phyloP scores from a whole-genome alignment of 2,113 vertebrate species.

The Larimichthys crocea region DNA sequence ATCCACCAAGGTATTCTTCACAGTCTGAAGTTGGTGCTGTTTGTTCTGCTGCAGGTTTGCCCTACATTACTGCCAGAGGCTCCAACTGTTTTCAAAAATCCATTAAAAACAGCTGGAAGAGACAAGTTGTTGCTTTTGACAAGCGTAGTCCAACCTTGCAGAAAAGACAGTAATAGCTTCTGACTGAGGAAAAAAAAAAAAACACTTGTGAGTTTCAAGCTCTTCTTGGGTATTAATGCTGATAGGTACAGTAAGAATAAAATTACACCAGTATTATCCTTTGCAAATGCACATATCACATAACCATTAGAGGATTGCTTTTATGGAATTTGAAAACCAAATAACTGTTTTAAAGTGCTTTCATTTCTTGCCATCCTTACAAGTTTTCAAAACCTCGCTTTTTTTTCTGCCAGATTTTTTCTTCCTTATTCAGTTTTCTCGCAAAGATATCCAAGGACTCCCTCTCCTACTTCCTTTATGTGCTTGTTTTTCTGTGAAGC shows the following conservation, averaged over 20 bases:
- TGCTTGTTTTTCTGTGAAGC: background rate
- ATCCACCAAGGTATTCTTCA: conserved; percentile 40
- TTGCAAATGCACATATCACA: conserved; percentile 19
- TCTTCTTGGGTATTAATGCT: conserved; percentile 14
- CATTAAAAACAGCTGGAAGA: conserved; percentile 62
- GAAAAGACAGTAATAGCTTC: conserved; percentile 40
- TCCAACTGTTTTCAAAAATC: conserved; percentile 43
- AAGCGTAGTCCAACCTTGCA: conserved; percentile 33
- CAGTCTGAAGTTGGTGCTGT: conserved; percentile 41
- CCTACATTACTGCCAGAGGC: conserved; percentile 52
- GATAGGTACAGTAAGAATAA: conserved; percentile 1
- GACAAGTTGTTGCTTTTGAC: conserved; percentile 50
- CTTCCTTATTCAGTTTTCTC: conserved; percentile 1
- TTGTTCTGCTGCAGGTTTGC: conserved; percentile 46
- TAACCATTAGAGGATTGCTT: conserved; percentile 13
- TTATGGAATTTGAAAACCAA: background rate
- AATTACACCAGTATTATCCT: conserved; percentile 17
- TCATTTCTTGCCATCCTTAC: background rate
- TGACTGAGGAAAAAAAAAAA: conserved; percentile 14
- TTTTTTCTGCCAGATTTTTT: background rate
- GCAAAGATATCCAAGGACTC: background rate
- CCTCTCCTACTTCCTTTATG: background rate
- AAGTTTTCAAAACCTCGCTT: background rate
- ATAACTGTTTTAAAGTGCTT: background rate
- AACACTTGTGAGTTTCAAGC: conserved; percentile 7